Base-by-base conservation (phyloP, 2,888 invertebrate species). In the Macrophya alboannulata region DNA sequence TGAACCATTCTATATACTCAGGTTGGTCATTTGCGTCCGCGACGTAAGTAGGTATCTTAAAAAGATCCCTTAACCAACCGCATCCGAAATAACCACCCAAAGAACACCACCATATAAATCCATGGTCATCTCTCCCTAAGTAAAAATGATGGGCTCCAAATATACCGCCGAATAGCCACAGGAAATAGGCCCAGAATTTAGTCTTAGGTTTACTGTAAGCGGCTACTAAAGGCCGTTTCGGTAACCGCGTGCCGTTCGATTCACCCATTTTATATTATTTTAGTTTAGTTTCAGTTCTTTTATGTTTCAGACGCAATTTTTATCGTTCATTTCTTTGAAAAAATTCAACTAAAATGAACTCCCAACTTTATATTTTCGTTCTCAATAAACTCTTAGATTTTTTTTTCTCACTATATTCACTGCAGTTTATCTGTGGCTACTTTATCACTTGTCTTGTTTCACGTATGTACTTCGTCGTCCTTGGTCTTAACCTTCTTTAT, bases 141-240 rank as follows among this genome's bases (percentile, higher is more conserved):
- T 99, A 99, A 90, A 99, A 96, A 92, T 99, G 98, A 94, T 99
- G 99, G 6, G 97, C 94, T 0, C 99, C 99, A 89, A 98, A 96
- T 89, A 97, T 94, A 5, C 99, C 99, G 25, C 98, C 98, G 88
- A 98, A 95, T 0, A 98, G 91, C 99, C 99, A 99, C 65, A 97
- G 94, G 0, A 98, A 86, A 92, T 99, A 99, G 0, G 99, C 96
- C 90, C 95, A 92, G 81, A 96, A 91, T 12, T 94, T 92, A 84
- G 95, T 95, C 87, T 95, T 95, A 82, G 88, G 25, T 31, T 37
- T 37, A n/a, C 15, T 21, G 25, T 77, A 37, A 15, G 31, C 17
- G 0, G 21, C 81, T 9, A 40, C 59, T 62, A 62, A 40, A 59
- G 17, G 51, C 55, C 55, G 77, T 37, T 77, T 55, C n/a, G 0